Evolutionary conservation across 2,888 invertebrate species (phyloP).

Genomic region (Gryllus longicercus): DNA sequence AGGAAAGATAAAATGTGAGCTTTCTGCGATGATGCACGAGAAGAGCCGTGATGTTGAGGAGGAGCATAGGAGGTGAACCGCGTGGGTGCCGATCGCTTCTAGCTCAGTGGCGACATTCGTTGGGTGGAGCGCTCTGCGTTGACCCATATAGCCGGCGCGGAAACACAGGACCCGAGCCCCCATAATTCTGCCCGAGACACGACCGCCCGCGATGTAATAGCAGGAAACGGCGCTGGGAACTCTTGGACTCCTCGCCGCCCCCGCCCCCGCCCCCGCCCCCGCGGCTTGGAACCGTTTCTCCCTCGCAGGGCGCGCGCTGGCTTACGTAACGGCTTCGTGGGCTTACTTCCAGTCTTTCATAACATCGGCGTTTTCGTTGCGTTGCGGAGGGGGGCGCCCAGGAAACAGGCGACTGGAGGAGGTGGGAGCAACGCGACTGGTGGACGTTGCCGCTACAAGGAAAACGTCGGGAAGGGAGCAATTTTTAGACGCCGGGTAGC

Average conservation of each 20-base stretch:
- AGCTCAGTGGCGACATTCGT: neutral
- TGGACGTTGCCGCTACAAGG: no score
- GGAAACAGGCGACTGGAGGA: no score
- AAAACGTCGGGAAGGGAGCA: no score
- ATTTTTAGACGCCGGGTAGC: no score
- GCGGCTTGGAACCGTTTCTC: neutral
- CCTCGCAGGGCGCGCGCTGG: neutral
- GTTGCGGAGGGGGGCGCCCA: neutral
- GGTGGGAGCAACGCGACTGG: no score
- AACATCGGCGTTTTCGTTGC: neutral
- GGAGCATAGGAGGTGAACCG: neutral
- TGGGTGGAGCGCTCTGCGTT: neutral
- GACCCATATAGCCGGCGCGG: neutral
- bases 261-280: neutral
- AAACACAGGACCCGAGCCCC: neutral
- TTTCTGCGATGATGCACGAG: no score
- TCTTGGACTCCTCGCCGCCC: neutral
- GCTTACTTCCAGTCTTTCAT: neutral
- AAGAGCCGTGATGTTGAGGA: no score
- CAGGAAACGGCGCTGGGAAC: conserved; percentile 1
- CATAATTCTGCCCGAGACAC: neutral
- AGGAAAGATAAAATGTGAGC: no score
- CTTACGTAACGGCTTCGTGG: neutral
- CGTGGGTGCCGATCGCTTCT: neutral
- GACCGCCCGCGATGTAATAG: neutral